Evolutionary conservation across 2,113 vertebrate genomes (phyloP), one percentile per base, ranked within the genome.

Genomic region (Cheirogaleus medius): DNA sequence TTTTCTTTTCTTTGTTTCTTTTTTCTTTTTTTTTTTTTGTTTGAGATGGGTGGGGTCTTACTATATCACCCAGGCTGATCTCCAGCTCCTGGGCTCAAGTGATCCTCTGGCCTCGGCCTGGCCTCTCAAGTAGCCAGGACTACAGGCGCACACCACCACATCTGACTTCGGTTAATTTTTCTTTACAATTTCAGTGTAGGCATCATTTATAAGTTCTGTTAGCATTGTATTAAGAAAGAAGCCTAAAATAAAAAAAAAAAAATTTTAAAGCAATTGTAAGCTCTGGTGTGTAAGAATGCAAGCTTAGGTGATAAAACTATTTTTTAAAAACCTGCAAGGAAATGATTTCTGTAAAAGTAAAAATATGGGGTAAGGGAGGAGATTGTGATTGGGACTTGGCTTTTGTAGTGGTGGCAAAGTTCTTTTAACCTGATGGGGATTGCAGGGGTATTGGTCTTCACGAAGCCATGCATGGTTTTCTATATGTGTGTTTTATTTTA

Each of bases 401-500:
- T 78, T 81, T 85, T 66, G n/a, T 42, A 74, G 21, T 47, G 47
- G 34, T 58, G 68, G 81, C 63, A 90, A 56, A 90, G 52, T 92
- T 87, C 32, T 96, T 73, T 81, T 84, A 85, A 64, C 60, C 47
- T 91, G 76, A 6, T 78, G 47, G 14, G 84, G 39, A 20, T 96
- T 89, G 14, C 27, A 69, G n/a, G 29, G 47, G 60, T 66, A 39
- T 90, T 74, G 4, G 39, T 69, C 32, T 94, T 76, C 34, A 64
- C 54, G 69, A 94, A 85, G 37, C 18, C 66, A 52, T 78, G 27
- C 17, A 21, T 94, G 71, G 52, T 81, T 97, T 73, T 69, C 69
- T 87, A 21, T 93, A 58, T 77, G 14, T 96, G n/a, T 81, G 44
- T 96, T 96, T 92, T 77, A 91, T 88, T 98, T 95, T 83, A 44